phyloP scores from a whole-genome alignment of 2,888 invertebrate genomes.

The Priocnemis perturbator region DNA sequence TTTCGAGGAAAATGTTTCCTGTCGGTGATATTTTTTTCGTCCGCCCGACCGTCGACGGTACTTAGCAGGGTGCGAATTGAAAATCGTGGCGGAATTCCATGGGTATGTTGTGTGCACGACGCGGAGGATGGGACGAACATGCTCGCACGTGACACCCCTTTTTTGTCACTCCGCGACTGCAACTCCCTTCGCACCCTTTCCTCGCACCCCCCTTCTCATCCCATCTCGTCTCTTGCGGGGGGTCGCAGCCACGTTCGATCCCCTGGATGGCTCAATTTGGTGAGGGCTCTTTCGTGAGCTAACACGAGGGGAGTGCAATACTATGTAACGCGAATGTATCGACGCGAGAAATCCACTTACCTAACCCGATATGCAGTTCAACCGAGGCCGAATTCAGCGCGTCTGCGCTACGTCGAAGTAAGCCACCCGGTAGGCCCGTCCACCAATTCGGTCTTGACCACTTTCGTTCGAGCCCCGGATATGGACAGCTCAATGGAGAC shows the following conservation, averaged over 20 bases:
- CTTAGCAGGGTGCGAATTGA: constrained; percentile 21
- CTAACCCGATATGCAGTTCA: constrained; percentile 56
- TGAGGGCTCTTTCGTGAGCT: constrained; percentile 61
- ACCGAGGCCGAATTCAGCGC: constrained; percentile 1
- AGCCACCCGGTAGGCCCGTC: too few relatives aligned
- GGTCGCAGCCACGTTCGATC: constrained; percentile 22
- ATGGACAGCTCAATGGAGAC: too few relatives aligned
- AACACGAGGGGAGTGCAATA: constrained; percentile 68
- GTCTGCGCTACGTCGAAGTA: too few relatives aligned
- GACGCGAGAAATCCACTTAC: constrained; percentile 70
- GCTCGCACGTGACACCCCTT: background rate
- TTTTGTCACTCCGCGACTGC: constrained; percentile 9
- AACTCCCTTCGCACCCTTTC: constrained; percentile 11
- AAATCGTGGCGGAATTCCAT: constrained; percentile 15
- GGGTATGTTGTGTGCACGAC: too few relatives aligned
- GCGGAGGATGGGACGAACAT: too few relatives aligned
- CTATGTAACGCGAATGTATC: constrained; percentile 68
- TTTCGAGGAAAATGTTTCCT: too few relatives aligned
- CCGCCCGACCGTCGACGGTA: background rate
- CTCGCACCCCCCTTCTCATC: background rate
- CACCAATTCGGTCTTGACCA: too few relatives aligned
- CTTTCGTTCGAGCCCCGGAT: constrained; percentile 3
- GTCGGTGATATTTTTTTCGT: constrained; percentile 13
- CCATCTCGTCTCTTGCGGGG: constrained; percentile 2
- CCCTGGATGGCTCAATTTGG: constrained; percentile 65